These are phyloP conservation scores for Clarias magur DNA, from an alignment of 2,113 vertebrate species.

Conservation along the genomic window DNA sequence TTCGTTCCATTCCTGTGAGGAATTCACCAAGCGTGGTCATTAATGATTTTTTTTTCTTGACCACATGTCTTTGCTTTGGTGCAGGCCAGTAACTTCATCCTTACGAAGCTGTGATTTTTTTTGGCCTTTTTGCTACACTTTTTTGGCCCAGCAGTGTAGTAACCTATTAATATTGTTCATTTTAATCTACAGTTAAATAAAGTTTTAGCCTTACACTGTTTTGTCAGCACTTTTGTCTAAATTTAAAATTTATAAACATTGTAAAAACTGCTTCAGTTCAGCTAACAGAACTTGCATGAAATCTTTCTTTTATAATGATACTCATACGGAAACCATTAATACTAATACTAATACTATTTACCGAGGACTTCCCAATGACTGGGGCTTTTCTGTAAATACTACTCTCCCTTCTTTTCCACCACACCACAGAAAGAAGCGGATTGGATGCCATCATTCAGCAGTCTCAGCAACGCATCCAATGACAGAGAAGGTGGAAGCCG, in stretches of 20 bases:
- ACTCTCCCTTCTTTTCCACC: neutral
- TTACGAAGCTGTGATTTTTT: too few relatives aligned
- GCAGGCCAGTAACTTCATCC: too few relatives aligned
- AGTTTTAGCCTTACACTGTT: neutral
- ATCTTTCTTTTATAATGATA: neutral
- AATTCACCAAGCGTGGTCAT: too few relatives aligned
- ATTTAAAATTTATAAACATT: neutral
- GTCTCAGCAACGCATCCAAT: neutral
- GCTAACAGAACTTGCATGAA: neutral
- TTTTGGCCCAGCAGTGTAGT: neutral
- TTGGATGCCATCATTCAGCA: neutral
- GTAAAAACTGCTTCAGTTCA: neutral
- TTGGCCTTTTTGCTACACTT: too few relatives aligned
- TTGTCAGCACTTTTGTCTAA: neutral
- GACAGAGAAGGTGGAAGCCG: neutral
- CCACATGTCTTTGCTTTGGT: too few relatives aligned
- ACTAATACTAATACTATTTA: neutral
- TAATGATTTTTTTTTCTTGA: too few relatives aligned
- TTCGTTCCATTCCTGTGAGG: too few relatives aligned
- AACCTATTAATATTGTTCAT: neutral
- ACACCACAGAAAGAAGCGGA: slow-evolving; percentile 20
- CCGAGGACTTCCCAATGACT: neutral
- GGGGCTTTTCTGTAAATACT: neutral
- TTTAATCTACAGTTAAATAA: neutral
- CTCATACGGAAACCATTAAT: neutral